Conservation (phyloP, 2,797 vertebrate species). For the Pseudocheirus occidentalis region DNA sequence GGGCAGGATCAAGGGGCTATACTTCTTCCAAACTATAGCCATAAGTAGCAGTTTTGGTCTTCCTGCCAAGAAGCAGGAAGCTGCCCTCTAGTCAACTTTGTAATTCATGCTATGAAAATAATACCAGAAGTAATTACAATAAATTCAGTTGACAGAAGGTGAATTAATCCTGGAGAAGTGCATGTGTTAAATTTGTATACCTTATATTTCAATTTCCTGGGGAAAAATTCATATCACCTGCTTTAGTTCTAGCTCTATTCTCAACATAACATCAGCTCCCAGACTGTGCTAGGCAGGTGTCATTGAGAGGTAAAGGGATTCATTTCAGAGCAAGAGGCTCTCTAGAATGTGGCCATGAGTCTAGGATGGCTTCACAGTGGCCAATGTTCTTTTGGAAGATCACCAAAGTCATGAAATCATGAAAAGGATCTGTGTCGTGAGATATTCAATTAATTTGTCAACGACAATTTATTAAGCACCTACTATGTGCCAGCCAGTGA, state of each 20-base stretch:
- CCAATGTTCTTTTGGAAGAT: not conserved
- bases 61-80: not conserved
- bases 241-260: not conserved
- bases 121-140: constrained; percentile 1
- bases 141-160: not conserved
- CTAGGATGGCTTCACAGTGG: not conserved
- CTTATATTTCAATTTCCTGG: not conserved
- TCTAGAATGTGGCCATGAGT: not conserved
- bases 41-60: constrained; percentile 3
- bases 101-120: constrained; percentile 11
- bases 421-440: not conserved
- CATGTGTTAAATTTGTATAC: not conserved
- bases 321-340: not conserved
- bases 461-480: not conserved
- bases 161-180: not conserved
- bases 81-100: constrained; percentile 2
- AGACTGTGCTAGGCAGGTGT: not conserved
- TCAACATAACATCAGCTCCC: not conserved
- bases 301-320: not conserved
- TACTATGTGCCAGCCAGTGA: not conserved
- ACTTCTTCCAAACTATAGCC: not conserved
- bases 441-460: not conserved
- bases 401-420: not conserved
- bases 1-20: not conserved
- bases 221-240: not conserved